Evolutionary conservation across 2,113 vertebrate species (phyloP).

Genomic region (Origma solitaria): DNA sequence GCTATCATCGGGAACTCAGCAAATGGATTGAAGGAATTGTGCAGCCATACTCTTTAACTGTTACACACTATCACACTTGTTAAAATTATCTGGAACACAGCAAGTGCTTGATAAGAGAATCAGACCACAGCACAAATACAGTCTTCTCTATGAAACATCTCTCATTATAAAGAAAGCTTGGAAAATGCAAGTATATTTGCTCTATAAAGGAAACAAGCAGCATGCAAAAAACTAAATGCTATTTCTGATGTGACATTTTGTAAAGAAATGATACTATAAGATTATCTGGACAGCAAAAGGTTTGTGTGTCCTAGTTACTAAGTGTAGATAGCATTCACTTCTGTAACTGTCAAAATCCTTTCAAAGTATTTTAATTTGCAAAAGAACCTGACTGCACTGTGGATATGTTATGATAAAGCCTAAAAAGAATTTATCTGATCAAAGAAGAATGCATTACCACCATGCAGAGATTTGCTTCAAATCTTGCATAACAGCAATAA

Average conservation of each 20-base stretch:
- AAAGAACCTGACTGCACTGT: constrained; percentile 24
- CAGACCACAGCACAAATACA: neutral
- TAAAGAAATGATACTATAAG: neutral
- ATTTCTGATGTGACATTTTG: constrained; percentile 11
- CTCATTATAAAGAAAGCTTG: constrained; percentile 11
- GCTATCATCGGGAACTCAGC: neutral
- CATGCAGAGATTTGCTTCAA: constrained; percentile 43
- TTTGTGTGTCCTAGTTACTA: neutral
- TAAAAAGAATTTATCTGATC: constrained; percentile 64
- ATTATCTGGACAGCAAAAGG: constrained; percentile 15
- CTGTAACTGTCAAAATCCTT: constrained; percentile 6
- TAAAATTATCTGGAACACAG: constrained; percentile 33
- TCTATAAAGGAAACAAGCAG: constrained; percentile 7
- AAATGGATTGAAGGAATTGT: neutral
- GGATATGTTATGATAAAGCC: constrained; percentile 54
- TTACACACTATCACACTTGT: neutral
- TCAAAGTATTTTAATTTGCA: constrained; percentile 27
- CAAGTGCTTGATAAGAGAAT: constrained; percentile 12
- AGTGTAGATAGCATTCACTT: neutral
- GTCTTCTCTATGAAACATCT: neutral
- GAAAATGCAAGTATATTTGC: neutral
- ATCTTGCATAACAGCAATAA: constrained; percentile 53
- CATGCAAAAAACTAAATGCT: neutral
- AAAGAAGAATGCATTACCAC: constrained; percentile 50
- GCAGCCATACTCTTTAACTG: neutral